Percentiles rank a stretch among this genome's conserved stretches.
phyloP scores from a whole-genome alignment of 2,113 vertebrate genomes.

The Epinephelus fuscoguttatus region DNA sequence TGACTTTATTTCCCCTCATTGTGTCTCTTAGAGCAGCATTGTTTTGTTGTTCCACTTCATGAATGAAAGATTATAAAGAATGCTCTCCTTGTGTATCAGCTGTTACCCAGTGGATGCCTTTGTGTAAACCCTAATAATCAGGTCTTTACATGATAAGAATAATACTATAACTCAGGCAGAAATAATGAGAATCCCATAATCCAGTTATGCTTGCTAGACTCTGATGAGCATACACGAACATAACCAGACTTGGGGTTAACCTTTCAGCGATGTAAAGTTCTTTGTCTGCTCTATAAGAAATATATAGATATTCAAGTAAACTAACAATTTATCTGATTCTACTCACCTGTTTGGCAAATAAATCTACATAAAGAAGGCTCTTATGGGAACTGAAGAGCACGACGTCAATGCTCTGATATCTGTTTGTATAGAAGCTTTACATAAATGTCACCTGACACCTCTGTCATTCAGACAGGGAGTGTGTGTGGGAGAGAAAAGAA shows the following conservation, averaged over 20 bases:
- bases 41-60: background rate
- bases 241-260: background rate
- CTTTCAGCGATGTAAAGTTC: background rate
- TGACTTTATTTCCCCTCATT: background rate
- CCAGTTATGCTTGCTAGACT: slow-evolving; percentile 27
- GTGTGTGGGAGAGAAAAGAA: background rate
- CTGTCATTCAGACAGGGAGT: background rate
- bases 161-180: slow-evolving; percentile 1
- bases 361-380: background rate
- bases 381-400: background rate
- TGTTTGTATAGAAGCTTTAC: background rate
- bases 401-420: background rate
- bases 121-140: slow-evolving; percentile 2
- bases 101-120: background rate
- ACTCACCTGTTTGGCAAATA: background rate
- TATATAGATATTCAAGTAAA: background rate
- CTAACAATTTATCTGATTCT: background rate
- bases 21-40: background rate
- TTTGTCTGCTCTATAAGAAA: background rate
- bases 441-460: background rate
- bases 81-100: background rate
- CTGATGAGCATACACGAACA: background rate
- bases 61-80: background rate
- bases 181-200: slow-evolving; percentile 21
- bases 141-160: slow-evolving; percentile 1